These are phyloP conservation scores for Muschampia plurimacula DNA, from an alignment of 2,888 invertebrate genomes.

Conservation along the genomic window DNA sequence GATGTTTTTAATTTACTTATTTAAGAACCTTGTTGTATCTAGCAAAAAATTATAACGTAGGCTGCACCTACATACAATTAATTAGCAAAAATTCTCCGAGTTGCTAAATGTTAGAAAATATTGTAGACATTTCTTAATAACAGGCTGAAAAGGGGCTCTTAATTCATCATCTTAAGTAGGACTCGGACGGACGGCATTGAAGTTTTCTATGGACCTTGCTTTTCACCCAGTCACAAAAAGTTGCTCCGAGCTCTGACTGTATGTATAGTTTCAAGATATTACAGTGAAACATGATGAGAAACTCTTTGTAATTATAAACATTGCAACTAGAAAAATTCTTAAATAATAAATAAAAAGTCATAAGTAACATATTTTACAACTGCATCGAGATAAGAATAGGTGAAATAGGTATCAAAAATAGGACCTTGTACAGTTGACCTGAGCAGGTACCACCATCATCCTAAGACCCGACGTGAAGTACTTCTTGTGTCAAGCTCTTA, in stretches of 20 bases:
- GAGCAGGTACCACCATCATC: no score
- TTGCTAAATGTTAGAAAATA: constrained; percentile 35
- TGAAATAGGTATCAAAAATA: no score
- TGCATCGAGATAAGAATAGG: no score
- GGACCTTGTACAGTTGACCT: no score
- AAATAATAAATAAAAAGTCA: not conserved
- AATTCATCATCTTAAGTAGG: constrained; percentile 41
- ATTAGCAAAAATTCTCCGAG: constrained; percentile 12
- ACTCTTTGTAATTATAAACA: not conserved
- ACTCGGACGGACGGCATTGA: constrained; percentile 37
- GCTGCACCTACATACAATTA: constrained; percentile 22
- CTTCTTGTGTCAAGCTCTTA: no score
- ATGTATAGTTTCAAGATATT: constrained; percentile 35
- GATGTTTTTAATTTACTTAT: not conserved
- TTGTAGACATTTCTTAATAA: constrained; percentile 40
- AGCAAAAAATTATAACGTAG: constrained; percentile 7
- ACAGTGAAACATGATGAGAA: constrained; percentile 19
- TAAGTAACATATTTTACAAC: not conserved
- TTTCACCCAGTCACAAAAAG: constrained; percentile 38
- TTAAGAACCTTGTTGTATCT: not conserved
- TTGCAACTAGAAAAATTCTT: not conserved
- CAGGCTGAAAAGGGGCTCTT: constrained; percentile 39
- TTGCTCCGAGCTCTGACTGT: constrained; percentile 24
- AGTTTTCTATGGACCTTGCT: constrained; percentile 37
- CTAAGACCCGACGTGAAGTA: no score